phyloP scores from a whole-genome alignment of 2,797 vertebrate species.

The Poecilia wingei region DNA sequence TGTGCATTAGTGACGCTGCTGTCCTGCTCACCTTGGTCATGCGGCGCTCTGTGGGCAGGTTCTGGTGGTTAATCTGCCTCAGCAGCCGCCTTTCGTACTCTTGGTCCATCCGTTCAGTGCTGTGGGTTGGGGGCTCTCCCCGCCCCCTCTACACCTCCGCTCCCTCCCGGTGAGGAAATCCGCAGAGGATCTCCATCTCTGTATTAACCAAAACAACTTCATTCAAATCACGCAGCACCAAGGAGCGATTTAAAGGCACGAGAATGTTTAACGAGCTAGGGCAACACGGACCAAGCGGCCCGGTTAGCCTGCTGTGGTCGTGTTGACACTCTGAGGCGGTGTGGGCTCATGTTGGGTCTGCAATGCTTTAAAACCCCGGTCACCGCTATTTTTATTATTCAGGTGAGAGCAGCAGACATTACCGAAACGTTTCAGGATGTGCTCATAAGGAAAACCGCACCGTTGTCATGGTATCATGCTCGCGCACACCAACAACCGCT shows the following conservation, averaged over 20 bases:
- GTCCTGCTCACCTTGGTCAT: conserved; percentile 74
- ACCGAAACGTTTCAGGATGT: background rate
- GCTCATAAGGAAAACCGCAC: conserved; percentile 37
- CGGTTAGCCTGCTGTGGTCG: conserved; percentile 4
- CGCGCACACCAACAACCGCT: conserved; percentile 27
- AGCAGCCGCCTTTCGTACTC: conserved; percentile 85
- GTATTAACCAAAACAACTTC: conserved; percentile 4
- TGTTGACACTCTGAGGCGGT: background rate
- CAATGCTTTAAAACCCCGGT: background rate
- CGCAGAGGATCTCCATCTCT: conserved; percentile 72
- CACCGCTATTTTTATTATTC: fast-evolving
- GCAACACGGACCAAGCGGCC: background rate
- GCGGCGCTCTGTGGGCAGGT: conserved; percentile 75
- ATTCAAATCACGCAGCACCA: background rate
- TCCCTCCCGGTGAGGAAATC: conserved; percentile 57
- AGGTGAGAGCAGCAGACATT: background rate
- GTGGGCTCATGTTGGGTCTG: background rate
- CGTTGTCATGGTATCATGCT: conserved; percentile 75
- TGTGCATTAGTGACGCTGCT: background rate
- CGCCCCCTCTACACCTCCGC: conserved; percentile 56
- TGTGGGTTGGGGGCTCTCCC: conserved; percentile 37
- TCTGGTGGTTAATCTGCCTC: conserved; percentile 87
- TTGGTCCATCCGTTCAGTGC: conserved; percentile 80
- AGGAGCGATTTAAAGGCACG: background rate
- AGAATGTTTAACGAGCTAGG: background rate